A percentile compares a stretch with the other conserved stretches of the same genome.
Evolutionary conservation across 2,888 invertebrate species (phyloP).

Genomic region (Calameuta idolon): DNA sequence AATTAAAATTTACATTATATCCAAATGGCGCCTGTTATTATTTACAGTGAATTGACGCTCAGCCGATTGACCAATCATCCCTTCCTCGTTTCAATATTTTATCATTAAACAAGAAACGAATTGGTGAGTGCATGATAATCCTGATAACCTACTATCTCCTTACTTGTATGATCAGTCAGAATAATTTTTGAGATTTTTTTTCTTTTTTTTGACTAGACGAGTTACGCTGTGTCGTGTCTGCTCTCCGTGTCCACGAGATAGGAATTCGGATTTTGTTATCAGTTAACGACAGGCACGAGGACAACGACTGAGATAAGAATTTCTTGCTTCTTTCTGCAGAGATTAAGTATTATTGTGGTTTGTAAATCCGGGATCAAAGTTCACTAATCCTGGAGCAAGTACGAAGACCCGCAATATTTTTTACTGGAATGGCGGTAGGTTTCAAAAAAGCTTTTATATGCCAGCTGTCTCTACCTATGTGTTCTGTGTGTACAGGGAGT

Average conservation of each 20-base stretch:
- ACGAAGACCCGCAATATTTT: not conserved
- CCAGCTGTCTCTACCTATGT: not conserved
- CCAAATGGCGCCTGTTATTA: not conserved
- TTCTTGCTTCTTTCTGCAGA: not conserved
- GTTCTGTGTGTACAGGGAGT: not conserved
- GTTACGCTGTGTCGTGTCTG: not conserved
- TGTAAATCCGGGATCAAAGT: not conserved
- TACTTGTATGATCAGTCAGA: not conserved
- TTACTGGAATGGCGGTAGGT: too few species aligned
- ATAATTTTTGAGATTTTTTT: not conserved
- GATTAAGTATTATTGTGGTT: not conserved
- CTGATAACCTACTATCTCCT: not conserved
- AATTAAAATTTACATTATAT: not conserved
- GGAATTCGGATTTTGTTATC: not conserved
- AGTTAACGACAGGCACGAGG: not conserved
- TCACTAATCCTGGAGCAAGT: not conserved
- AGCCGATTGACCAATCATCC: not conserved
- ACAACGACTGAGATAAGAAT: not conserved
- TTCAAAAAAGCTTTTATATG: not conserved
- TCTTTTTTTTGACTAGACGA: not conserved
- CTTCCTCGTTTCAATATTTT: not conserved
- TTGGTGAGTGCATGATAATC: not conserved
- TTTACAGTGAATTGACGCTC: not conserved
- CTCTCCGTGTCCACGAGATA: not conserved
- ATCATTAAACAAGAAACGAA: not conserved